These are phyloP conservation scores for Baccha elongata DNA, from an alignment of 2,888 invertebrate genomes.

Conservation along the genomic window DNA sequence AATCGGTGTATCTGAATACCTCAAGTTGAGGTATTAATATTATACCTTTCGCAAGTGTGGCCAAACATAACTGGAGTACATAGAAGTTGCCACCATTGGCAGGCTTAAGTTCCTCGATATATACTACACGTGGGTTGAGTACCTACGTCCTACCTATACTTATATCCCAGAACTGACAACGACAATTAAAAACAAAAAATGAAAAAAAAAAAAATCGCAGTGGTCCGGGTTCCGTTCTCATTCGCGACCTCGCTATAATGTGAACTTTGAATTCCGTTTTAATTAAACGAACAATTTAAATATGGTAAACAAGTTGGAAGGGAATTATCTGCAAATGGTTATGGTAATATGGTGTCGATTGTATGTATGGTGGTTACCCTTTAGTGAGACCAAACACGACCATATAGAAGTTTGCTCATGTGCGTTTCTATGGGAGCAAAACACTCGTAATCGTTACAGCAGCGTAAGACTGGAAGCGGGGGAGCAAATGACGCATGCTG, in stretches of 20 bases:
- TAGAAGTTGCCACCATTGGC: slow-evolving; percentile 23
- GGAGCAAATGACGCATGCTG: slow-evolving; percentile 55
- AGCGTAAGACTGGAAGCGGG: not conserved
- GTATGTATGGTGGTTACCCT: slow-evolving; percentile 54
- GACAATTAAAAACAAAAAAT: slow-evolving; percentile 47
- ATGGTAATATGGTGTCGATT: slow-evolving; percentile 43
- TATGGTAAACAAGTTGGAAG: slow-evolving; percentile 62
- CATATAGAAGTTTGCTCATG: slow-evolving; percentile 28
- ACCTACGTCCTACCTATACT: too few relatives aligned
- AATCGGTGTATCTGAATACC: slow-evolving; percentile 34
- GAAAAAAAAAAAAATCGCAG: slow-evolving; percentile 44
- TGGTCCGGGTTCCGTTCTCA: slow-evolving; percentile 18
- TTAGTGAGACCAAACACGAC: slow-evolving; percentile 6
- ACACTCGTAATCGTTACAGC: too few relatives aligned
- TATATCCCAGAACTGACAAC: slow-evolving; percentile 1
- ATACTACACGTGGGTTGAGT: not conserved
- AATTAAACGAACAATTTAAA: slow-evolving; percentile 69
- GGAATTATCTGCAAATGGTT: slow-evolving; percentile 65
- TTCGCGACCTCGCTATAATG: slow-evolving; percentile 25
- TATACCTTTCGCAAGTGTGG: slow-evolving; percentile 24
- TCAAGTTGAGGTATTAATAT: slow-evolving; percentile 19
- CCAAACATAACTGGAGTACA: slow-evolving; percentile 47
- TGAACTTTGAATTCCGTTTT: slow-evolving; percentile 70
- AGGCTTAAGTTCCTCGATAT: slow-evolving; percentile 24
- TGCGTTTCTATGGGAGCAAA: slow-evolving; percentile 5